A percentile compares a stretch with the other conserved stretches of the same genome.
Conservation (phyloP, 1,140 invertebrate species). For the Apolygus lucorum region DNA sequence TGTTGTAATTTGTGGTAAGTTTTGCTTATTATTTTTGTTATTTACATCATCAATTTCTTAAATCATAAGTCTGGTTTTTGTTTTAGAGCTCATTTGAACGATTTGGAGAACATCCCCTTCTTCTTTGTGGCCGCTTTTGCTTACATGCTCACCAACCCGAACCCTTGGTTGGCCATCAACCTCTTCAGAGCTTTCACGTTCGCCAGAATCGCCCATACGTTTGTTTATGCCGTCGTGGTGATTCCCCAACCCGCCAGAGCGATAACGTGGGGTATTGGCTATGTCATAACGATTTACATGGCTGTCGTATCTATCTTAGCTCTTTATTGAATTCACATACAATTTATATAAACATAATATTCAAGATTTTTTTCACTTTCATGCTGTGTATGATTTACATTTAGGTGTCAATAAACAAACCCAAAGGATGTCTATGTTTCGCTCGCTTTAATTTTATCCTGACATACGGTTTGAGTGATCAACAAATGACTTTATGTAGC, state of each 20-base stretch:
- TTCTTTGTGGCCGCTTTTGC: constrained; percentile 51
- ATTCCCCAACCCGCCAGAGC: constrained; percentile 51
- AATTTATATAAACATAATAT: too few relatives aligned
- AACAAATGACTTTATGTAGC: too few relatives aligned
- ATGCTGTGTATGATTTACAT: too few relatives aligned
- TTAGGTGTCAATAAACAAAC: too few relatives aligned
- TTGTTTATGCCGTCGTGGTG: constrained; percentile 48
- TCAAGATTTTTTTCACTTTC: too few relatives aligned
- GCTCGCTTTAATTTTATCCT: too few relatives aligned
- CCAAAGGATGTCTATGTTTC: too few relatives aligned
- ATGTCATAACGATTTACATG: constrained; percentile 46
- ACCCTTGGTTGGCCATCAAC: constrained; percentile 43
- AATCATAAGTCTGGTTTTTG: too few relatives aligned
- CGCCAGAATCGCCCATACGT: constrained; percentile 49
- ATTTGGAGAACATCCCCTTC: constrained; percentile 57
- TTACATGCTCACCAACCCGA: constrained; percentile 51
- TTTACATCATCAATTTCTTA: too few relatives aligned
- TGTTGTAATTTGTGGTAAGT: too few relatives aligned
- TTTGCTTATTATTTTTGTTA: too few relatives aligned
- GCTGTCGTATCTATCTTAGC: constrained; percentile 33
- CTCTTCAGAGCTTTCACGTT: constrained; percentile 51
- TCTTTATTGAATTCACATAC: constrained; percentile 6
- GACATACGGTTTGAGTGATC: too few relatives aligned
- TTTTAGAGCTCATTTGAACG: constrained; percentile 56
- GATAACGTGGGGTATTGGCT: constrained; percentile 45